Conservation (phyloP, 2,113 vertebrate genomes). For the Guaruba guarouba region DNA sequence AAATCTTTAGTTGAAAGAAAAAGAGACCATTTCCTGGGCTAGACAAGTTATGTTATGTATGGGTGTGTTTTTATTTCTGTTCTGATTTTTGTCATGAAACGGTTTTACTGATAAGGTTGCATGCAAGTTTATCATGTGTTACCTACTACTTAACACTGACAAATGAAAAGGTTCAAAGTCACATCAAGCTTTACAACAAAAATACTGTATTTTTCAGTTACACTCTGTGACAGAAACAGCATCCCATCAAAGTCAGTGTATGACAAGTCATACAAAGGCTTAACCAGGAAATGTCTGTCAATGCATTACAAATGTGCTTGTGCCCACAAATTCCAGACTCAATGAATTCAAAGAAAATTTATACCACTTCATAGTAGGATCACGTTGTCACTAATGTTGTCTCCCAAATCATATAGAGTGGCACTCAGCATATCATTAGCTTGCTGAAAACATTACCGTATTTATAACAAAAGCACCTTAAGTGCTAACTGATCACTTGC, state of each 20-base stretch:
- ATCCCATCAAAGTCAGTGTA: background rate
- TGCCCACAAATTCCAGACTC: background rate
- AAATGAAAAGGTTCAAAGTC: background rate
- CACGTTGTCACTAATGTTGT: background rate
- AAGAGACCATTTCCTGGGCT: background rate
- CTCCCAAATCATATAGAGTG: background rate
- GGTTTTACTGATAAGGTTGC: slow-evolving; percentile 20
- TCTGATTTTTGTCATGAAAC: slow-evolving; percentile 27
- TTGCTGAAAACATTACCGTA: background rate
- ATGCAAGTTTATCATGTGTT: slow-evolving; percentile 3
- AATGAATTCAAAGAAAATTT: background rate
- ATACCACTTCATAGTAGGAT: background rate
- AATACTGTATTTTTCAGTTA: background rate
- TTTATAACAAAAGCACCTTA: background rate
- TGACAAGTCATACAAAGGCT: background rate
- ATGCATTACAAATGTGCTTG: background rate
- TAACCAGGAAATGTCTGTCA: background rate
- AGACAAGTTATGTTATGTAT: slow-evolving; percentile 35
- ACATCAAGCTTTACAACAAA: background rate
- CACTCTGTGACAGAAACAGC: background rate
- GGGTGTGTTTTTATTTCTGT: background rate
- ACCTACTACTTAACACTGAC: background rate
- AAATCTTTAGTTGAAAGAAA: slow-evolving; percentile 44
- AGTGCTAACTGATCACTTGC: background rate
- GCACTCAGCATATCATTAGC: background rate